phyloP scores from a whole-genome alignment of 2,113 vertebrate species.

The Albula goreensis region DNA sequence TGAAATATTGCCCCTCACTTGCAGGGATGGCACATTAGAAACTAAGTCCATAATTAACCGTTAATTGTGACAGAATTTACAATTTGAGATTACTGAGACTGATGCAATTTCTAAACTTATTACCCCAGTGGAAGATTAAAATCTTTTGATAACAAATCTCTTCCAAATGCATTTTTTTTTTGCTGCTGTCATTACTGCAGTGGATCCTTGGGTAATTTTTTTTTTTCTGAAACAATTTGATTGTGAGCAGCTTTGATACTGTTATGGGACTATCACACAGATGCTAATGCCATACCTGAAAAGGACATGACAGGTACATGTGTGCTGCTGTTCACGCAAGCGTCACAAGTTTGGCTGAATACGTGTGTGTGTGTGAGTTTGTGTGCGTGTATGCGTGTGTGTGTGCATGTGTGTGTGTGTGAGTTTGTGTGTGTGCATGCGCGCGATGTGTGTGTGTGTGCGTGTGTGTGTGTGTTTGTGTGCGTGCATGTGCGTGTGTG shows the following conservation, averaged over 20 bases:
- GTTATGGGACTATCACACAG: background rate
- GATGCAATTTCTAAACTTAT: background rate
- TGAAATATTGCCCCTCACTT: too few species aligned
- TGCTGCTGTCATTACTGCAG: background rate
- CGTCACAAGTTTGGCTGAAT: background rate
- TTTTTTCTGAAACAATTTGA: background rate
- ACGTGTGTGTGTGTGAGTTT: too few species aligned
- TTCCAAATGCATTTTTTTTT: background rate
- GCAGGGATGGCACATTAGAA: background rate
- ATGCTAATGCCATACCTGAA: background rate
- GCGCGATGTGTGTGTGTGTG: too few species aligned
- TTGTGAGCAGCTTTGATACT: background rate
- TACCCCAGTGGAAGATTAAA: background rate
- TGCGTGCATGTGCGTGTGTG: too few species aligned
- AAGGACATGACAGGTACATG: background rate
- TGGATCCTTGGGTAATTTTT: background rate
- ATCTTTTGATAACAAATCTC: background rate
- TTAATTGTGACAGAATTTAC: background rate
- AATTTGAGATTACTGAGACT: background rate
- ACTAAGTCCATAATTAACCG: background rate
- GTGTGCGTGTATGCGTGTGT: too few species aligned
- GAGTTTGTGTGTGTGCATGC: too few species aligned
- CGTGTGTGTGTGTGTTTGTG: too few species aligned
- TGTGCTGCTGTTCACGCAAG: background rate
- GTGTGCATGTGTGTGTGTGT: too few species aligned